Evolutionary conservation across 2,888 invertebrate genomes (phyloP), one percentile per base, ranked within the genome.

Genomic region (Spisula subtruncata): DNA sequence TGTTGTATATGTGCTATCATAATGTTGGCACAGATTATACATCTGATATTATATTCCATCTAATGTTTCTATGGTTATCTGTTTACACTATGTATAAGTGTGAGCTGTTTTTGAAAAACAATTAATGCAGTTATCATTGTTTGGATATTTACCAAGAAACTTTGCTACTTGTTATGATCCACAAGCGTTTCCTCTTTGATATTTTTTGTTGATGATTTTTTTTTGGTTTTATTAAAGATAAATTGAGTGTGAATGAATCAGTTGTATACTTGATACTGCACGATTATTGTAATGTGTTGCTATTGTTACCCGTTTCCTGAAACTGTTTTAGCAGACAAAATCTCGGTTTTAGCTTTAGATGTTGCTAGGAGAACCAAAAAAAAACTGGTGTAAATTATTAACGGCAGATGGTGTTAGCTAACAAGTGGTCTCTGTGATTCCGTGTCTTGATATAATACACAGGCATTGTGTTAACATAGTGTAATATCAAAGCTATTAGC

Each of bases 401-500:
- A 75, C 25, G 35, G 75, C 75, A 75, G 75, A 75, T 35, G 35
- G 35, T 32, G 25, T 32, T 2, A 35, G 75, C 16, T 75, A 75
- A 75, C 75, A 75, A 75, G 75, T 75, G 29, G 35, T 18, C 35
- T 75, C 75, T 75, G 35, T 75, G 35, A 35, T 75, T 25, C 16
- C 32, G 35, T 18, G 16, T 16, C 18, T 12, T 75, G 16, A 75
- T 75, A 16, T 75, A 75, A 75, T 75, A 32, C 32, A 32, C 75
- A 75, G 75, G 75, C 35, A 75, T 75, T 75, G 75, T 75, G 75
- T 75, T n/a, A 66, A 66, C 60, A 25, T 25, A 4, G 4, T 66
- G 20, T 60, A 25, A 25, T 66, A 25, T 66, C 60, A 66, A 66
- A 66, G 25, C 60, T 66, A 25, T 66, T 66, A n/a, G 25, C 5